Base-by-base conservation (phyloP, 2,113 vertebrate genomes). In the Chaetodon trifascialis region DNA sequence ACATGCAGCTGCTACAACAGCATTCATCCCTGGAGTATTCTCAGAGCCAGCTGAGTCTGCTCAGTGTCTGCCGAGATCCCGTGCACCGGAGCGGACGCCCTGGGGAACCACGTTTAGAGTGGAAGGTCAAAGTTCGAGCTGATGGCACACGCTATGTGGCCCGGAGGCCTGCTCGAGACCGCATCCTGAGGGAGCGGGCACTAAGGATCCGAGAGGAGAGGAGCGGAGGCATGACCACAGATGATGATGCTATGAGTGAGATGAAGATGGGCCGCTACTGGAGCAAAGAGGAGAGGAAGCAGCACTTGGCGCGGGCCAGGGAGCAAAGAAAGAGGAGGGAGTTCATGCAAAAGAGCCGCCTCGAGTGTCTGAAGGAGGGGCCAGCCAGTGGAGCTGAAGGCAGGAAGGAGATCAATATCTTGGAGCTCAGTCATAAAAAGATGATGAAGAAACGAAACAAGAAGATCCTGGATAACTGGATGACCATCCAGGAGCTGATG, bases 401-500 rank as follows among this genome's bases (percentile, higher is more conserved):
- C 88, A 95, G 95, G 83, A 97, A 96, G 69, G 98, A 99, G 93
- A 93, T 98, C 79, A 99, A 93, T 89, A 98, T 99, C 86, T 93
- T 99, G 73, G 98, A 99, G 95, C 97, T 99, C 49, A 99, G 98
- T 94, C 98, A 99, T 94, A 97, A 96, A 92, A 99, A 99, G 94
- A 99, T 99, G 98, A 97, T 99, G 97, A 99, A 97, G 89, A 98
- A 97, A 80, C 96, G 98, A 25, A 99, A 98, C 93, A 97, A 97
- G 94, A 99, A 99, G 94, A 99, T 99, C 89, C 94, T 99, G 84
- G 98, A 99, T 94, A 99, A 98, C 94, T 99, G 98, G 98, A 99
- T 99, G 98, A 99, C 98, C 87, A 99, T 99, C 91, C 98, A 99
- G 95, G 98, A 99, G 94, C 94, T 99, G 84, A 99, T 99, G 97